A percentile compares a stretch with the other conserved stretches of the same genome.
phyloP scores from a whole-genome alignment of 2,888 invertebrate genomes.

The Tachina lurida region DNA sequence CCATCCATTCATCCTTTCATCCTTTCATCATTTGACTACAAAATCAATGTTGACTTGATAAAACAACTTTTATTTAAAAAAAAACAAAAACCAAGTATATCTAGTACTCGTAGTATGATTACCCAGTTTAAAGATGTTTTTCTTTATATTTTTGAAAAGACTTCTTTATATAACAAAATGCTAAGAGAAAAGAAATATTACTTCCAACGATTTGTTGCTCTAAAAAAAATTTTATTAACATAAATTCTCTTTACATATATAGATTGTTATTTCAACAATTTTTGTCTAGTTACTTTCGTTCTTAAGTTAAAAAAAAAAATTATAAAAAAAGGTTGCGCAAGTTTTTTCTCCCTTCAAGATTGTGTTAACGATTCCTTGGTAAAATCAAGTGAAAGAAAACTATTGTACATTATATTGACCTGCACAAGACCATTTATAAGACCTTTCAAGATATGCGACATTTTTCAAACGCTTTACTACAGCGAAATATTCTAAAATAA shows the following conservation, averaged over 20 bases:
- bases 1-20: background rate
- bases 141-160: slow-evolving; percentile 15
- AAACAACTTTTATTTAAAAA: background rate
- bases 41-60: slow-evolving; percentile 53
- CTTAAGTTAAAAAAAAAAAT: background rate
- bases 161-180: slow-evolving; percentile 31
- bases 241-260: slow-evolving; percentile 49
- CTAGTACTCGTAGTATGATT: slow-evolving; percentile 54
- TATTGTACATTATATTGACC: slow-evolving; percentile 10
- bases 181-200: background rate
- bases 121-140: slow-evolving; percentile 59
- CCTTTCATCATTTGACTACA: slow-evolving; percentile 31
- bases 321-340: slow-evolving; percentile 18
- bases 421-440: background rate
- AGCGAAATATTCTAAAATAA: too few species aligned
- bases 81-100: too few species aligned
- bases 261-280: slow-evolving; percentile 48
- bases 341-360: slow-evolving; percentile 53
- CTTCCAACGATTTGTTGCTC: slow-evolving; percentile 32
- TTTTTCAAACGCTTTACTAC: too few species aligned
- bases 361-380: slow-evolving; percentile 61
- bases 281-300: slow-evolving; percentile 29
- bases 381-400: slow-evolving; percentile 48
- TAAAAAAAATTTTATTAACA: slow-evolving; percentile 51
- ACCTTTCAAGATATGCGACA: too few species aligned